A percentile compares a stretch with the other conserved stretches of the same genome.
Evolutionary conservation across 2,797 vertebrate genomes (phyloP).

Genomic region (Phoeniculus purpureus): DNA sequence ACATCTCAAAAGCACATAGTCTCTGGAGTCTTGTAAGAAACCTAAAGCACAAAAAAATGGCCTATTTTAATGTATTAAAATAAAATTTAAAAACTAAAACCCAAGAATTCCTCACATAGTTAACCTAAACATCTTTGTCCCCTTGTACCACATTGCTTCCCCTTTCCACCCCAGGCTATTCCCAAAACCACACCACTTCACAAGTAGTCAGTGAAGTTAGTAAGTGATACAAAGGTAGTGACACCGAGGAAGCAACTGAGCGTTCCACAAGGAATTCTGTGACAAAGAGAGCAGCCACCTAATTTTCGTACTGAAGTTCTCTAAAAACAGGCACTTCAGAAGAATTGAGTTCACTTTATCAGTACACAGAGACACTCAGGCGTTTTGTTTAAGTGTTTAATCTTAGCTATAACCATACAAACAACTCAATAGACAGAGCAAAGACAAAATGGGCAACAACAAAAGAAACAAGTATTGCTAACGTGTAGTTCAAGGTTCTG

Average conservation of each 20-base stretch:
- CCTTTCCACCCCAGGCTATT: neutral
- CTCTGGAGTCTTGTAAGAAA: neutral
- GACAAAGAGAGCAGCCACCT: neutral
- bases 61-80: neutral
- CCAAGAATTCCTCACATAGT: neutral
- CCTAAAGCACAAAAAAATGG: neutral
- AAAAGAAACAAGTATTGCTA: neutral
- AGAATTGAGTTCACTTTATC: neutral
- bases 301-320: neutral
- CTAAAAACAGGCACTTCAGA: neutral
- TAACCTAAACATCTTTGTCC: neutral
- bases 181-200: neutral
- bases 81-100: no score
- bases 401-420: neutral
- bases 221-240: neutral
- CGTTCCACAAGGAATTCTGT: accelerated
- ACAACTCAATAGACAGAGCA: neutral
- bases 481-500: neutral
- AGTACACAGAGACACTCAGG: neutral
- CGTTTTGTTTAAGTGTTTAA: neutral
- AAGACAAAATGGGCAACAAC: neutral
- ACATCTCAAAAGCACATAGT: neutral
- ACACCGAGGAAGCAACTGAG: neutral
- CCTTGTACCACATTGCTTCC: neutral
- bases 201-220: no score